A percentile compares a stretch with the other conserved stretches of the same genome.
Evolutionary conservation across 2,113 vertebrate species (phyloP).

Genomic region (Erpornis zantholeuca): DNA sequence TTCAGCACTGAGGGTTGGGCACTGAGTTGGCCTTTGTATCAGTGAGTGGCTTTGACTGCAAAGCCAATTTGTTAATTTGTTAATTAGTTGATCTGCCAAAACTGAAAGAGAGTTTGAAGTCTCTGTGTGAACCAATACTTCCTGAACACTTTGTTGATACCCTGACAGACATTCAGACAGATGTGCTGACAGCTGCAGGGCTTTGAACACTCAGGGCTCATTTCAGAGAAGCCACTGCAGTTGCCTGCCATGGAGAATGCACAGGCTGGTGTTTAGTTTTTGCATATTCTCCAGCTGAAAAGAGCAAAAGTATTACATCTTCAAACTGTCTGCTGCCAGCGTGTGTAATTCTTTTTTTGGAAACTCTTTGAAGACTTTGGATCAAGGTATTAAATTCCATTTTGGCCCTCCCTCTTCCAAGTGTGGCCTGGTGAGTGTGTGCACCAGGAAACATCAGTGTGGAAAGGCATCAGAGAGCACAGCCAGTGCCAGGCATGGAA

Average conservation of each 20-base stretch:
- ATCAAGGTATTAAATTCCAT: background rate
- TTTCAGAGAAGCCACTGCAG: background rate
- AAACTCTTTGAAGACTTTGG: background rate
- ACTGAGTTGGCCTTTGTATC: background rate
- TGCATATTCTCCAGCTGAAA: background rate
- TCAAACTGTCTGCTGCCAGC: background rate
- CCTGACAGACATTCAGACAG: background rate
- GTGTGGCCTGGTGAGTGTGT: background rate
- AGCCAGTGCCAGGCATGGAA: background rate
- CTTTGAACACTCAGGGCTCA: background rate
- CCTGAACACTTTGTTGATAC: background rate
- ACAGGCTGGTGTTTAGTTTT: background rate
- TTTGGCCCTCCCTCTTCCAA: background rate
- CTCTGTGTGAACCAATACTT: background rate
- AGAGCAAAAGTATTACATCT: background rate
- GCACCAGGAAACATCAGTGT: background rate
- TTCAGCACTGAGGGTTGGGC: background rate
- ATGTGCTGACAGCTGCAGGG: background rate
- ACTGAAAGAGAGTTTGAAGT: background rate
- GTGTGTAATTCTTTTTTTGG: background rate
- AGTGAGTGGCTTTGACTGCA: background rate
- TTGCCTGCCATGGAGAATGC: background rate
- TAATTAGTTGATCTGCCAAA: background rate
- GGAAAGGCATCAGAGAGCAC: background rate
- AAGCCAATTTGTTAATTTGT: too few species aligned